Evolutionary conservation across 1,140 invertebrate species (phyloP), one percentile per base, ranked within the genome.

Genomic region (Linepithema humile): DNA sequence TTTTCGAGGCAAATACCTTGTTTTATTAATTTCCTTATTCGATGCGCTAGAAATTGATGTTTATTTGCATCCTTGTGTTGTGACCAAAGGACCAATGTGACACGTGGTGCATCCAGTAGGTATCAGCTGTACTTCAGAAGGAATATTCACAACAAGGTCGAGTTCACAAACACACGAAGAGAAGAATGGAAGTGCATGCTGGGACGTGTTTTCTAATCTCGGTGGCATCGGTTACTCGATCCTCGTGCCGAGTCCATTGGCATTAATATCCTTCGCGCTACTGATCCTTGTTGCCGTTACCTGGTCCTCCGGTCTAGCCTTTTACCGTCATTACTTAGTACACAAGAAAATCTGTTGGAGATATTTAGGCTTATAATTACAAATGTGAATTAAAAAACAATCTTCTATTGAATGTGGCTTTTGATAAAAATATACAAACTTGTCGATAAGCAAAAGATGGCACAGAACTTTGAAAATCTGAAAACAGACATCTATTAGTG

Each of bases 281-380:
- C 84, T 92, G 62, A 89, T 92, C 62, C 53, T 90, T 69, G n/a
- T 89, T 67, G 88, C 84, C 32, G 70, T 91, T 55, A 85, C 59
- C 65, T 90, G 86, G 82, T 84, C 88, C 55, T 70, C 86, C 70
- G 83, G 89, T 59, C 74, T 88, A 40, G 29, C 75, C 12, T 53
- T 88, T 48, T 85, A 89, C 48, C 84, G 77, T 40, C 89, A 74
- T 82, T 86, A 84, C 74, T 74, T 67, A n/a, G 38, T 65, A n/a
- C 53, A 15, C 20, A 50, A 78, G 55, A 72, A n/a, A 85, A 17
- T 45, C 40, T 60, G 70, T 12, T 43, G 84, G 48, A 83, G 48
- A 64, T 70, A 50, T 57, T 50, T 73, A 15, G 35, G 59, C 12
- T 55, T 62, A 5, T 85, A 48, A 78, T 48, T 67, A 72, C 43